A percentile compares a stretch with the other conserved stretches of the same genome.
These are phyloP conservation scores for Agapornis canus DNA, from an alignment of 2,797 vertebrate species.

Conservation along the genomic window DNA sequence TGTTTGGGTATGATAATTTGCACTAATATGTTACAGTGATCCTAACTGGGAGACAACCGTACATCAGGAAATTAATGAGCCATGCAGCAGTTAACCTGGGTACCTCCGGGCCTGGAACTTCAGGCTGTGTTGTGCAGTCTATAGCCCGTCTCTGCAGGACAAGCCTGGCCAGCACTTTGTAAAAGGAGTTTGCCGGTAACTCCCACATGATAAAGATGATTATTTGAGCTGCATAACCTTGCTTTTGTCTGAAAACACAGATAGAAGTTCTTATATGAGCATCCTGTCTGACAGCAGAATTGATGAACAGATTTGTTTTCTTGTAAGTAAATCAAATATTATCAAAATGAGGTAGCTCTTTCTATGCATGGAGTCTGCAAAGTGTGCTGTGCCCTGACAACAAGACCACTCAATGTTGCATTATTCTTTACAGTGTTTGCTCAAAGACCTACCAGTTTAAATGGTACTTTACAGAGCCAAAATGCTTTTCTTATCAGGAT, in stretches of 20 bases:
- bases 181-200: not conserved
- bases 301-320: not conserved
- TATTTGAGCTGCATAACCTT: fast-evolving
- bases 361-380: not conserved
- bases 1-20: not conserved
- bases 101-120: not conserved
- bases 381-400: not conserved
- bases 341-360: not conserved
- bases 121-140: not conserved
- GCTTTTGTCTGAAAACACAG: not conserved
- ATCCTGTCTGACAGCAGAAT: not conserved
- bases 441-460: not conserved
- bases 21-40: not conserved
- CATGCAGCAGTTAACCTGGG: too few species aligned
- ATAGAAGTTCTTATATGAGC: not conserved
- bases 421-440: not conserved
- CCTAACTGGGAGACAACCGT: fast-evolving
- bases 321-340: not conserved
- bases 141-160: not conserved
- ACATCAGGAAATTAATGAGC: not conserved
- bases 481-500: not conserved
- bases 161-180: not conserved
- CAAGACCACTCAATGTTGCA: not conserved
- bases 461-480: not conserved
- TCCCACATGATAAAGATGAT: fast-evolving